Base-by-base conservation (phyloP, 2,888 invertebrate species). In the Melanophora roralis region DNA sequence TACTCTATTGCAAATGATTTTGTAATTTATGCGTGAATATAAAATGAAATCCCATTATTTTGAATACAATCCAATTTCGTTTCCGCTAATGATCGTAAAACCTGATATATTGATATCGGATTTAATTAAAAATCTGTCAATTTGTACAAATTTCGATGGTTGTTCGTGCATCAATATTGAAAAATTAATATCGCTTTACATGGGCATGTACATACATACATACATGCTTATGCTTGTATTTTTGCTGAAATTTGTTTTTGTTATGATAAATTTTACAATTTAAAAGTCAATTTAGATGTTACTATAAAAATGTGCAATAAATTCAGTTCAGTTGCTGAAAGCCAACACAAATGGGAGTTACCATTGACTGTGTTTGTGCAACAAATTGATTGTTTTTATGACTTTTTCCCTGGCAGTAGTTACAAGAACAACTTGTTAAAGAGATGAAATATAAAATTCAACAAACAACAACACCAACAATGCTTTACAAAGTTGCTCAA, bases 211-310 rank as follows among this genome's bases (percentile, higher is more conserved):
- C 11, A 38, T 12, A 8, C 12, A 12, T 38, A 12, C 5, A 7
- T 34, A 34, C 9, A 9, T 34, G 34, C 5, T 34, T 34, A 34
- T 34, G 40, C 9, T 45, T 12, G n/a, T 43, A 7, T 45, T 14
- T 0, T 43, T 47, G 7, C 14, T 27, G 14, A 34, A n/a, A n/a
- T n/a, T n/a, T n/a, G n/a, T 19, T 64, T 72, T 75, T 86, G 85
- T 85, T 86, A 85, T 88, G 87, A 87, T 87, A 86, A 86, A 88
- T 88, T 65, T 86, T 87, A 86, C 88, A 88, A 86, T 88, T 88
- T 88, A 86, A 88, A 88, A 88, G 88, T 86, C 87, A 88, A 88
- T 88, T 88, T 88, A 88, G 88, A 88, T 88, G 87, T 87, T 88
- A 87, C 88, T 86, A 88, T 87, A 88, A 88, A 88, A 88, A 85